Base-by-base conservation (phyloP, 2,888 invertebrate genomes). In the Zelleria hepariella region DNA sequence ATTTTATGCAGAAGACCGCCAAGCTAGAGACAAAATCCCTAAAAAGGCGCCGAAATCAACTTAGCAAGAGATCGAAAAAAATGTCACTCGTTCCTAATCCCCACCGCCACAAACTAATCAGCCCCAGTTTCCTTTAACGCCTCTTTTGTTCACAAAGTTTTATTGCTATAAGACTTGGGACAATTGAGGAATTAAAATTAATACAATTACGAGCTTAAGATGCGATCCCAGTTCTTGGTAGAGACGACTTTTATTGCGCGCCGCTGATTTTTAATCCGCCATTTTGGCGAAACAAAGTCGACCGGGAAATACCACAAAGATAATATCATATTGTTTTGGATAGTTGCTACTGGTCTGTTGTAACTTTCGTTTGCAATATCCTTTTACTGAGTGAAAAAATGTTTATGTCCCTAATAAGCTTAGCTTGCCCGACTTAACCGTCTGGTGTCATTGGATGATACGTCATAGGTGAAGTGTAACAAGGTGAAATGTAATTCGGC, bases 181-280 rank as follows among this genome's bases (percentile, higher is more conserved):
- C 52, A 52, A 52, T 7, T 18, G 7, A 15, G 52, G 52, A 52
- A 24, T 52, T 24, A 7, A 15, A 52, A 24, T 21, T 10, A 52
- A 52, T 24, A 52, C 24, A 52, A 24, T 21, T 10, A 52, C 23
- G 8, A 52, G 6, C 10, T 32, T 32, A 10, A 10, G 7, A 2
- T 1, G 32, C 2, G 32, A 32, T 32, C 32, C 32, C 2, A 32
- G 10, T 32, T 32, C 32, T 32, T 10, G 32, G 32, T 5, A 49
- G 20, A 20, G 21, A 4, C 7, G 7, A 1, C 20, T 49, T 49
- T 20, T 49, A 49, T 20, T 49, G 49, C 20, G 7, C 20, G 27
- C 59, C 53, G 23, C 27, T 32, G 48, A 57, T 59, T 58, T 61
- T n/a, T 48, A 55, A 48, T 57, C 6, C 25, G 25, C 51, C 60